Evolutionary conservation across 2,888 invertebrate species (phyloP), one percentile per base, ranked within the genome.

Genomic region (Oxycera nigricornis): DNA sequence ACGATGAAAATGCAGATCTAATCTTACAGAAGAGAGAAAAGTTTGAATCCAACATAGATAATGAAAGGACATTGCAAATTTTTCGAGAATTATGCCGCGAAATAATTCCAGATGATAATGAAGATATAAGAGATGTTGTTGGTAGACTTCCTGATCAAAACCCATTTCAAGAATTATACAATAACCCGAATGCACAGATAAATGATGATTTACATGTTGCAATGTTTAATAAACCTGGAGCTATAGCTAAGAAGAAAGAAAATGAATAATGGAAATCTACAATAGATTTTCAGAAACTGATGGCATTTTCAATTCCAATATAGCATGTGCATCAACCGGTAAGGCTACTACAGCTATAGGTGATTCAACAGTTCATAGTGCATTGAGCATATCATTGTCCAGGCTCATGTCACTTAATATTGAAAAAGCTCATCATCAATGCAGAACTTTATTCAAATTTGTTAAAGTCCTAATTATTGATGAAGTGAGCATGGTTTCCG

Each of bases 31-130:
- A 11, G 11, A 35, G 35, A 35, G 11, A 35, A 35, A 80, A 82
- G 67, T 83, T 82, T 74, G 81, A 82, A 78, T 79, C 79, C 1
- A 80, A 82, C 76, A 46, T 81, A 28, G 80, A 83, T 70, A 81
- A 81, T 7, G 76, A 80, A 41, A 83, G 79, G 79, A 80, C 79
- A 75, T 52, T 52, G 7, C 57, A 78, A 76, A 77, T 78, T 52
- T 80, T 77, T 50, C 46, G 76, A 73, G 20, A 74, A 57, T 74
- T 76, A 77, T 78, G 68, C 55, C 77, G 72, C n/a, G 74, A 76
- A 75, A 50, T 73, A 50, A 75, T 26, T 6, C 24, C n/a, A 61
- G 70, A 3, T 20, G 72, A 62, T 61, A 35, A 61, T 20, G 59
- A 59, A 30, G 73, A 73, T 14, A 28, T 35, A 26, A 26, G 24